phyloP scores from a whole-genome alignment of 2,113 vertebrate species.

The Psittacula cyanocephala region DNA sequence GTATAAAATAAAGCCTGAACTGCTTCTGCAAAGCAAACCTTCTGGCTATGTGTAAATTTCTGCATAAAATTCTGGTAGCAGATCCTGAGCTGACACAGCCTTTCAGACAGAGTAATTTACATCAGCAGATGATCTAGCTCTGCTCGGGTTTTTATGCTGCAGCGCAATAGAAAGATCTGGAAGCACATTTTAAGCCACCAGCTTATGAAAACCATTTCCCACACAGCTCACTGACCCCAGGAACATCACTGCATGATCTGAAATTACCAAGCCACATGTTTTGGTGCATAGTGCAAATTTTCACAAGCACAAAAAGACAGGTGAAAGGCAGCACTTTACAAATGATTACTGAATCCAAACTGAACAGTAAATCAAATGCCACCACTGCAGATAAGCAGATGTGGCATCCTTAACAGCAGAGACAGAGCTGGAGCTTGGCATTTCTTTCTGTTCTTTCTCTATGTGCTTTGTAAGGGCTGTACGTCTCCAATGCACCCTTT shows the following conservation, averaged over 20 bases:
- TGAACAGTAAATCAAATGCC: not conserved
- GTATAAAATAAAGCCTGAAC: slow-evolving; percentile 3
- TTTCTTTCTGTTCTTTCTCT: not conserved
- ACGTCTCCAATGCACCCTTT: rapidly evolving
- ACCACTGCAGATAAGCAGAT: not conserved
- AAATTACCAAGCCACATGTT: not conserved
- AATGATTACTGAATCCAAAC: not conserved
- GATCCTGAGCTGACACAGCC: slow-evolving; percentile 1
- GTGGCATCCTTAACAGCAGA: not conserved
- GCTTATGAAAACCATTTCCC: not conserved
- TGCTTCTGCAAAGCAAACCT: slow-evolving; percentile 22
- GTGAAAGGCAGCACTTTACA: not conserved
- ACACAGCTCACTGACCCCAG: rapidly evolving
- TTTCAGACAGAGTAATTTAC: not conserved
- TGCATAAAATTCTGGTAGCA: not conserved
- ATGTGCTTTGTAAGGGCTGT: not conserved
- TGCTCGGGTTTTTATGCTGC: not conserved
- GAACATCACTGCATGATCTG: not conserved
- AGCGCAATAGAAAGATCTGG: not conserved
- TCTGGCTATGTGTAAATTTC: slow-evolving; percentile 41
- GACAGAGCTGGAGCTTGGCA: not conserved
- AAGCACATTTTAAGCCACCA: not conserved
- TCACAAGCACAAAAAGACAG: not conserved
- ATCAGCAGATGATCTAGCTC: not conserved
- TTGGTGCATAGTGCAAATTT: not conserved